A percentile compares a stretch with the other conserved stretches of the same genome.
Conservation (phyloP, 2,113 vertebrate genomes). For the Neolamprologus sp. region DNA sequence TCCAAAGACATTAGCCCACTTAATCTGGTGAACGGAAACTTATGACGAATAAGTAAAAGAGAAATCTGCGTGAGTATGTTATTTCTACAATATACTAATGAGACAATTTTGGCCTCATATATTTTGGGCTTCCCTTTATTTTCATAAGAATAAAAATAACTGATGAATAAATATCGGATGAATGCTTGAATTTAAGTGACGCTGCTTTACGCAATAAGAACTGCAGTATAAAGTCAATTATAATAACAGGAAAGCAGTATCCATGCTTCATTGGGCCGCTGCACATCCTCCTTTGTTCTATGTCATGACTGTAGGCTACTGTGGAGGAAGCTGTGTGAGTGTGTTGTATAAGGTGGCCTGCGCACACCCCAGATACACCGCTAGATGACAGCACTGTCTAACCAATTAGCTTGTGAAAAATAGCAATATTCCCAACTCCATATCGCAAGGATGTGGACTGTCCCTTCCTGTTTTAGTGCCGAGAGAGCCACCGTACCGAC, state of each 20-base stretch:
- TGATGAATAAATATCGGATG: not conserved
- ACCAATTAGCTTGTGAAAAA: slow-evolving; percentile 34
- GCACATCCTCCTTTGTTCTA: slow-evolving; percentile 25
- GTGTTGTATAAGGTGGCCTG: not conserved
- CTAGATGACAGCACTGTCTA: slow-evolving; percentile 74
- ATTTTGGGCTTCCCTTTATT: not conserved
- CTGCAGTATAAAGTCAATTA: not conserved
- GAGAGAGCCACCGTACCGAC: slow-evolving; percentile 67
- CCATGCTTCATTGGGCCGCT: not conserved
- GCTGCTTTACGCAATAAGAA: not conserved
- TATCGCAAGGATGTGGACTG: slow-evolving; percentile 71
- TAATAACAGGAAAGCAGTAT: not conserved
- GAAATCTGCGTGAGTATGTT: not conserved
- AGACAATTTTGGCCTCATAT: not conserved
- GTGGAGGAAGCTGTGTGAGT: not conserved
- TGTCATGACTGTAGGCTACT: not conserved
- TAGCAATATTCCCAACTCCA: slow-evolving; percentile 62
- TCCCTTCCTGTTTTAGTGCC: slow-evolving; percentile 81
- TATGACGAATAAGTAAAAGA: not conserved
- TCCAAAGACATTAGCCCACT: not conserved
- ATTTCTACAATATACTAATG: not conserved
- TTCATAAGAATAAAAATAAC: not conserved
- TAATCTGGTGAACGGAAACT: not conserved
- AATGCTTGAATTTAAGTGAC: not conserved
- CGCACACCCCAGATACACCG: slow-evolving; percentile 28